Percentiles rank a stretch among this genome's conserved stretches.
Evolutionary conservation across 1,140 invertebrate species (phyloP).

Genomic region (Monochamus saltuarius): DNA sequence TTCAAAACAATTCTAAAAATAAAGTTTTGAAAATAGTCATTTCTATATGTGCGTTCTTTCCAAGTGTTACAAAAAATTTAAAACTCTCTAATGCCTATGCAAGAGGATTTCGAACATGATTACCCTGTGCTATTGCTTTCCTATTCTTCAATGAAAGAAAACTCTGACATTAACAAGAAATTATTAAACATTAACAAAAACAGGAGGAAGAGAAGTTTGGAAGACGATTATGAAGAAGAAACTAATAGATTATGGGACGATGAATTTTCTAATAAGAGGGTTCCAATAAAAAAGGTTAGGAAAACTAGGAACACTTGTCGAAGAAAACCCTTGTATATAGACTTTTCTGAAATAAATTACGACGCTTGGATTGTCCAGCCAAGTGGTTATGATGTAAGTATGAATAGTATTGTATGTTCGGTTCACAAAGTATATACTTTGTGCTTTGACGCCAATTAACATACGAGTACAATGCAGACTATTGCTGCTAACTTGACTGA

Average conservation of each 20-base stretch:
- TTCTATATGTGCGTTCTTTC: slow-evolving; percentile 29
- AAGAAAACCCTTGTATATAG: slow-evolving; percentile 59
- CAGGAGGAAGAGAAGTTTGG: slow-evolving; percentile 35
- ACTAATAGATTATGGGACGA: slow-evolving; percentile 45
- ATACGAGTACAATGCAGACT: no score
- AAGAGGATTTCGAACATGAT: slow-evolving; percentile 45
- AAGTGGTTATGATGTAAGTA: slow-evolving; percentile 58
- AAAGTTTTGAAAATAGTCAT: slow-evolving; percentile 41
- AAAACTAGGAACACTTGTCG: slow-evolving; percentile 56
- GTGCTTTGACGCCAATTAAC: no score
- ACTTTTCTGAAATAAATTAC: slow-evolving; percentile 65
- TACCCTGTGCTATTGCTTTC: slow-evolving; percentile 46
- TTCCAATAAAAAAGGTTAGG: slow-evolving; percentile 41
- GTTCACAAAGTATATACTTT: no score
- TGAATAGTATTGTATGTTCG: no score
- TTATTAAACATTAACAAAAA: not conserved
- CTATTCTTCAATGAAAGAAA: slow-evolving; percentile 34
- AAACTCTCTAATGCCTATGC: slow-evolving; percentile 43
- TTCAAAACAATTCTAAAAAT: slow-evolving; percentile 25
- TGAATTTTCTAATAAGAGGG: slow-evolving; percentile 26
- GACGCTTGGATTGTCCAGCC: slow-evolving; percentile 68
- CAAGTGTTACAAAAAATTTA: slow-evolving; percentile 28
- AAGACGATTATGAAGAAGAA: slow-evolving; percentile 49
- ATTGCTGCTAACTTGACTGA: no score
- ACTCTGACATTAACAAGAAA: not conserved